Evolutionary conservation across 2,113 vertebrate species (phyloP).

Genomic region (Amia ocellicauda): DNA sequence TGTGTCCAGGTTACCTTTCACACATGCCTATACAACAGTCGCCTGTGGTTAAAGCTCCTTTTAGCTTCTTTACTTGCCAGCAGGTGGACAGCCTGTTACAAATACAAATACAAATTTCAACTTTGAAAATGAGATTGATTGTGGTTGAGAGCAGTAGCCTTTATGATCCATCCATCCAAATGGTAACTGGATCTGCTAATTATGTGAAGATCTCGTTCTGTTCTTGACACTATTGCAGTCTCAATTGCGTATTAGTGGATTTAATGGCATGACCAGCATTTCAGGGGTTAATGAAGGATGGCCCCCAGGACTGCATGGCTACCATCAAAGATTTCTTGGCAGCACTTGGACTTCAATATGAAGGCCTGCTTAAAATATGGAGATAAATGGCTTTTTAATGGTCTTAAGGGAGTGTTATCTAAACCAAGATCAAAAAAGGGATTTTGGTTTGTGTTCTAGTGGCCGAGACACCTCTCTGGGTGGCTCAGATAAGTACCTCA

Average conservation of each 20-base stretch:
- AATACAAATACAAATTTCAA: too few species aligned
- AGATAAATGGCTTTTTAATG: conserved; percentile 59
- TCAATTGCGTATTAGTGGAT: conserved; percentile 3
- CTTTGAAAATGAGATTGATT: too few species aligned
- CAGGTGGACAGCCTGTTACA: not conserved
- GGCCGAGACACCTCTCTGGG: conserved; percentile 34
- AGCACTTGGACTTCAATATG: conserved; percentile 48
- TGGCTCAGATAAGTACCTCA: conserved; percentile 28
- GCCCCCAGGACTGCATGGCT: conserved; percentile 30
- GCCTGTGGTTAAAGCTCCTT: not conserved
- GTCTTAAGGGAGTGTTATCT: conserved; percentile 34
- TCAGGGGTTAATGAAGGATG: conserved; percentile 38
- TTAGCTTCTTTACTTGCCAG: not conserved
- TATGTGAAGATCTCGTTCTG: not conserved
- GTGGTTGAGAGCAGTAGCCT: too few species aligned
- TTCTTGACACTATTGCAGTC: not conserved
- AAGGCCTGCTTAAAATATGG: conserved; percentile 56
- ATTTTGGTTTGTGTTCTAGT: conserved; percentile 26
- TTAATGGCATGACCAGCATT: conserved; percentile 16
- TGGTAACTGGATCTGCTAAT: not conserved
- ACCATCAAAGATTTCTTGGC: conserved; percentile 36
- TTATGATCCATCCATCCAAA: too few species aligned
- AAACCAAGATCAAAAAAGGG: conserved; percentile 43
- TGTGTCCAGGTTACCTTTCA: too few species aligned
- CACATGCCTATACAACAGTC: not conserved